Base-by-base conservation (phyloP, 2,888 invertebrate species). In the Spialia ferax region DNA sequence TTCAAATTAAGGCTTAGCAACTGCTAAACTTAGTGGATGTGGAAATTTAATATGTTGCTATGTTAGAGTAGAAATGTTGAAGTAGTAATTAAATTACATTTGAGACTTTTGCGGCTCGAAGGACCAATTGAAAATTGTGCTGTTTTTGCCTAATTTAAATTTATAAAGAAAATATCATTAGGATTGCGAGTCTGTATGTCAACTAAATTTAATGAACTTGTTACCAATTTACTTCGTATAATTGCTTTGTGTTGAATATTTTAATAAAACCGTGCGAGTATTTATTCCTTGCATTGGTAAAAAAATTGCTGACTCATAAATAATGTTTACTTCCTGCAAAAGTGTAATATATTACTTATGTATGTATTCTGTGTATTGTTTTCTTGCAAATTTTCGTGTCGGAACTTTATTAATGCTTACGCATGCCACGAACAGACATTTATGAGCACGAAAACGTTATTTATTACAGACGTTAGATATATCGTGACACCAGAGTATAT, bases 111-210 rank as follows among this genome's bases (percentile, higher is more conserved):
- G n/a, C 29, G 29, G 48, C 32, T 50, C 48, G 48, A 61, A 59
- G 50, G 59, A 59, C 45, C 64, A 48, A 35, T n/a, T 26, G 18
- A 20, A n/a, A 20, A 59, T 35, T 26, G 11, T 61, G 60, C 60
- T 7, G 60, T 48, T 61, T 61, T 20, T 61, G 48, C 48, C 60
- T 32, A 48, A 20, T 50, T 56, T 23, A 23, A 52, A 52, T 52
- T 52, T 48, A 18, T 11, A 48, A 20, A 52, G n/a, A 52, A 8
- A 20, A 50, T 45, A 45, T 45, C 18, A 50, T 13, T 50, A 23
- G 22, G 7, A 22, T 45, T 15, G 2, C 22, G 13, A 50, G 45
- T 45, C 15, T 15, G 3, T 15, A 45, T 18, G 0, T 13, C 3
- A 45, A 18, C 45, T 45, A 45, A 45, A 18, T 45, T 45, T 8